Percentiles rank a stretch among this genome's conserved stretches.
Conservation (phyloP, 2,797 vertebrate species). For the Anolis apletophallus region DNA sequence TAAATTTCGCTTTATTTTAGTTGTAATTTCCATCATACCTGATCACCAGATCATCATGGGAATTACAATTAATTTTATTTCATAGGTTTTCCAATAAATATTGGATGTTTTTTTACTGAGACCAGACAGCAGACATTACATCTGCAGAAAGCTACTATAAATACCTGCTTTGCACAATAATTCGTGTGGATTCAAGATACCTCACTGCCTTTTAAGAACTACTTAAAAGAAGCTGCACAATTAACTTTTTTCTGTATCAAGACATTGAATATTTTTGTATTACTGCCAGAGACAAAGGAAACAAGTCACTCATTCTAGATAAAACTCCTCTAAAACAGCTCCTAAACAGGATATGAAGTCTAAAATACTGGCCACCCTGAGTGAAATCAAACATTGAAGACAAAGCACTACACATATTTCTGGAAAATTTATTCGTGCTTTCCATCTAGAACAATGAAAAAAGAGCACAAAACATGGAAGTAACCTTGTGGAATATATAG, state of each 20-base stretch:
- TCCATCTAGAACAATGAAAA: constrained; percentile 68
- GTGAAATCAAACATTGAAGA: constrained; percentile 76
- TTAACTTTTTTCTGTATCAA: constrained; percentile 68
- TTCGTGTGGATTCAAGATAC: constrained; percentile 65
- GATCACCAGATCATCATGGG: not conserved
- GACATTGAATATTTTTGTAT: constrained; percentile 73
- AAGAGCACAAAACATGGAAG: constrained; percentile 73
- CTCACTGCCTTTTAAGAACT: constrained; percentile 63
- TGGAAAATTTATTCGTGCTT: constrained; percentile 70
- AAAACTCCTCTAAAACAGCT: constrained; percentile 74
- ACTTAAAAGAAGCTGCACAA: constrained; percentile 66
- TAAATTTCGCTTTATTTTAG: constrained; percentile 46
- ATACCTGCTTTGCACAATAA: constrained; percentile 55
- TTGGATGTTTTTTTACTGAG: constrained; percentile 49
- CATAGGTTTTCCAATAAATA: constrained; percentile 56
- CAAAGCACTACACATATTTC: constrained; percentile 68
- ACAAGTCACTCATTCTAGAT: constrained; percentile 71
- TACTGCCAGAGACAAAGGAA: constrained; percentile 73
- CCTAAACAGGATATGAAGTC: constrained; percentile 76
- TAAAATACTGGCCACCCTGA: constrained; percentile 82
- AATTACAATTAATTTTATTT: constrained; percentile 34
- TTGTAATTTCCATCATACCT: constrained; percentile 53
- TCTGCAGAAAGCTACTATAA: constrained; percentile 63
- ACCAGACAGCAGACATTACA: constrained; percentile 61
- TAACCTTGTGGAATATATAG: constrained; percentile 73